Base-by-base conservation (phyloP, 2,888 invertebrate species). In the Psylliodes chrysocephalus region DNA sequence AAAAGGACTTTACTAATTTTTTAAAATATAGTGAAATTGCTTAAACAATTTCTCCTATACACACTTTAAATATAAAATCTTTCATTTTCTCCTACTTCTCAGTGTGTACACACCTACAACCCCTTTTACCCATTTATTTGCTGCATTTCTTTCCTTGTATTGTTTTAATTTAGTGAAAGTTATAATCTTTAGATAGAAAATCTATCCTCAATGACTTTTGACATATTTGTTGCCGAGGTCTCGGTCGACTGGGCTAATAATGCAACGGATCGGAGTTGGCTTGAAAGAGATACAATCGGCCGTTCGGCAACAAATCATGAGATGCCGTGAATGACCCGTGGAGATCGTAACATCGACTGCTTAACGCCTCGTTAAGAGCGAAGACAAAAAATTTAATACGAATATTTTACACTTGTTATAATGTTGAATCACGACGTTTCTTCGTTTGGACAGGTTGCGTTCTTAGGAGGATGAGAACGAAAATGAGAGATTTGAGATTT, bases 391-490 rank as follows among this genome's bases (percentile, higher is more conserved):
- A 72, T 69, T 72, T 70, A 75, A 75, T 75, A 74, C 75, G 76
- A 76, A 77, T 76, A 77, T 75, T 77, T 77, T 77, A 77, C 77
- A 75, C 76, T 75, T 73, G 75, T 76, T 77, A 75, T 71, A 70
- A 68, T 64, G 68, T 62, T 54, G 66, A 64, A 64, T 68, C 66
- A 68, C 65, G 68, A 59, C 63, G 56, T 60, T 55, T 40, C 60
- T 33, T 51, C 49, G 55, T 64, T 55, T 64, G 56, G 56, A 60
- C 56, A 64, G 46, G 56, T 56, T 46, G 40, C 14, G 49, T 49
- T 49, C 46, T 15, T 19, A 46, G 10, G 47, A 25, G 49, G 17
- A 15, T 25, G 8, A 12, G 12, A 12, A 49, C 14, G 17, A 1
- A 8, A 15, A 10, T 12, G 25, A 30, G 8, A 25, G 49, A 15